phyloP scores from a whole-genome alignment of 2,113 vertebrate species.

The Plectropomus leopardus region DNA sequence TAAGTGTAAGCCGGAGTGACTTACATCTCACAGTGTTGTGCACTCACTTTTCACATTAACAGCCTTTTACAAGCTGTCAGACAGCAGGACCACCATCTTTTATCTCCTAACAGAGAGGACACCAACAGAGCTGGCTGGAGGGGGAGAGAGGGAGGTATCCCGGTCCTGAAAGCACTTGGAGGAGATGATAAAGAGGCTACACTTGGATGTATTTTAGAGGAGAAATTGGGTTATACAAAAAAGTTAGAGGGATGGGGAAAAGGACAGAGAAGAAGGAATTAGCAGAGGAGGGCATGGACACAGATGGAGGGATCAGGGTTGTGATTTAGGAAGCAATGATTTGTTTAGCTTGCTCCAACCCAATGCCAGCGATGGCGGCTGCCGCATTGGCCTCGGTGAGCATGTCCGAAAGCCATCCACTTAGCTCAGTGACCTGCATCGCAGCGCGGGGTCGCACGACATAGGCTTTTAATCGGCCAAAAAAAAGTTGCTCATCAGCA shows the following conservation, averaged over 20 bases:
- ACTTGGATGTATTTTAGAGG: conserved; percentile 11
- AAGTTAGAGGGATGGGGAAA: conserved; percentile 2
- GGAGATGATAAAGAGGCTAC: conserved; percentile 11
- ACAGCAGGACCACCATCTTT: conserved; percentile 64
- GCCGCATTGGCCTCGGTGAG: conserved; percentile 33
- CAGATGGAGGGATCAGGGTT: conserved; percentile 3
- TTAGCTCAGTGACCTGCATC: conserved; percentile 68
- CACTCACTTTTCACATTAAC: conserved; percentile 55
- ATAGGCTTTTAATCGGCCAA: conserved; percentile 43
- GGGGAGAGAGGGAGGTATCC: conserved; percentile 16
- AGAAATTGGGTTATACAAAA: conserved; percentile 18
- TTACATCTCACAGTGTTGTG: conserved; percentile 26
- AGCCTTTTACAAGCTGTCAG: conserved; percentile 50
- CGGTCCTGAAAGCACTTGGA: conserved; percentile 24
- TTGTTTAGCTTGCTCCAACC: conserved; percentile 24
- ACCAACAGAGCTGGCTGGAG: conserved; percentile 50
- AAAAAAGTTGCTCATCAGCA: conserved; percentile 26
- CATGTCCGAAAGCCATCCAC: conserved; percentile 65
- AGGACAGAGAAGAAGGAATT: conserved; percentile 12
- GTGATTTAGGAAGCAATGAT: conserved; percentile 22
- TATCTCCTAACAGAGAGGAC: conserved; percentile 60
- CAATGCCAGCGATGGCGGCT: conserved; percentile 16
- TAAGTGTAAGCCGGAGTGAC: conserved; percentile 21
- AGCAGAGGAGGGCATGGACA: neutral
- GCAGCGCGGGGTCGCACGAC: conserved; percentile 13